phyloP scores from a whole-genome alignment of 2,888 invertebrate species.

The Trichacis sp. region DNA sequence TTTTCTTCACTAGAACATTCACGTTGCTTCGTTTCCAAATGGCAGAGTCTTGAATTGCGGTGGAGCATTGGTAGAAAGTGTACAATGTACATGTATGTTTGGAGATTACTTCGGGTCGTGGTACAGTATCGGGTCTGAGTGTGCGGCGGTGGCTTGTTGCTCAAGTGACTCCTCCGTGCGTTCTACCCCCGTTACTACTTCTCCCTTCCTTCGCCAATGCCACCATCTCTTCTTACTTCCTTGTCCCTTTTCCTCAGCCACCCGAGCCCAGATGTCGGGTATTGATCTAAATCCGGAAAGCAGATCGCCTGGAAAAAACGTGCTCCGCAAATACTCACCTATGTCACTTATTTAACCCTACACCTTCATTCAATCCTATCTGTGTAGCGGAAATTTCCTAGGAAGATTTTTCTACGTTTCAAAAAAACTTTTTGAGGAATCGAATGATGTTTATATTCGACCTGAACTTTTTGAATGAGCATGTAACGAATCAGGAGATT shows the following conservation, averaged over 20 bases:
- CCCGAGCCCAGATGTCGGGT: constrained; percentile 63
- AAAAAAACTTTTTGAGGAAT: too few species aligned
- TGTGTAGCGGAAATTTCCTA: constrained; percentile 29
- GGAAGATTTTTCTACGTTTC: too few species aligned
- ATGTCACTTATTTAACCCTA: constrained; percentile 27
- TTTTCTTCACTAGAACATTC: too few species aligned
- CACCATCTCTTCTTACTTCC: constrained; percentile 34
- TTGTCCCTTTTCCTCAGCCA: constrained; percentile 40
- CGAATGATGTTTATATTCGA: too few species aligned
- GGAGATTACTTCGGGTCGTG: constrained; percentile 47
- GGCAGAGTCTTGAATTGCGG: not conserved
- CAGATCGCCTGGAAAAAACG: constrained; percentile 64
- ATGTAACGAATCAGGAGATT: too few species aligned
- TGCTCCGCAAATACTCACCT: constrained; percentile 57
- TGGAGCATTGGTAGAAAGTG: not conserved
- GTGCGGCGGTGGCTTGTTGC: constrained; percentile 61
- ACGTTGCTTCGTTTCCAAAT: too few species aligned
- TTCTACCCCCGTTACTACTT: constrained; percentile 28
- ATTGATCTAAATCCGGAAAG: constrained; percentile 65
- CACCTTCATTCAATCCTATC: constrained; percentile 45
- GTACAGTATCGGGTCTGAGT: constrained; percentile 49
- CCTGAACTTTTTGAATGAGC: too few species aligned
- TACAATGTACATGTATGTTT: constrained; percentile 2
- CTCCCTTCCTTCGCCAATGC: constrained; percentile 26
- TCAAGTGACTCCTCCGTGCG: constrained; percentile 58